phyloP scores from a whole-genome alignment of 1,140 invertebrate genomes.

The Drosophila tsacasi region DNA sequence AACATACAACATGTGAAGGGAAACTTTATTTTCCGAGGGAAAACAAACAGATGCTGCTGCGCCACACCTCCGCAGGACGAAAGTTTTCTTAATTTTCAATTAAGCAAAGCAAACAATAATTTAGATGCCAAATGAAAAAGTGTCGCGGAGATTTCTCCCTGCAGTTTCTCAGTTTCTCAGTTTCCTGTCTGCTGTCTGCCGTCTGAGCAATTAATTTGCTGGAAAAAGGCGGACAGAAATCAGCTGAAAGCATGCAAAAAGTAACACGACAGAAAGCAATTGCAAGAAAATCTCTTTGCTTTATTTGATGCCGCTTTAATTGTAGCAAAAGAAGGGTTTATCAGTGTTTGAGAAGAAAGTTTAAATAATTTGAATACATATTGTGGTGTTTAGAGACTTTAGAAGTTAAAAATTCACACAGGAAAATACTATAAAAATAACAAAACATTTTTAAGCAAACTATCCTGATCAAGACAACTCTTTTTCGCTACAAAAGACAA shows the following conservation, averaged over 20 bases:
- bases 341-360: not conserved
- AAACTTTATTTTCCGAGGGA: slow-evolving; percentile 23
- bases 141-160: slow-evolving; percentile 32
- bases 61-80: slow-evolving; percentile 21
- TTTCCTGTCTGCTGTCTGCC: slow-evolving; percentile 57
- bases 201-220: slow-evolving; percentile 75
- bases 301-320: slow-evolving; percentile 1
- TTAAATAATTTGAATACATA: not conserved
- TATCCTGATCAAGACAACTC: not conserved
- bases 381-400: accelerated
- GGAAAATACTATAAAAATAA: not conserved
- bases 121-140: slow-evolving; percentile 53
- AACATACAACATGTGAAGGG: not conserved
- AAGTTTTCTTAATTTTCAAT: slow-evolving; percentile 74
- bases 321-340: not conserved
- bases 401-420: not conserved
- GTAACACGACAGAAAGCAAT: slow-evolving; percentile 72
- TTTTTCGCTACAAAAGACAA: not conserved
- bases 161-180: slow-evolving; percentile 49
- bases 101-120: slow-evolving; percentile 71
- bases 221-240: slow-evolving; percentile 69
- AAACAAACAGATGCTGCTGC: slow-evolving; percentile 32
- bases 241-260: slow-evolving; percentile 58
- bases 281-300: slow-evolving; percentile 49
- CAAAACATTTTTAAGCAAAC: not conserved